Base-by-base conservation (phyloP, 2,888 invertebrate species). In the Agrypnus murinus region DNA sequence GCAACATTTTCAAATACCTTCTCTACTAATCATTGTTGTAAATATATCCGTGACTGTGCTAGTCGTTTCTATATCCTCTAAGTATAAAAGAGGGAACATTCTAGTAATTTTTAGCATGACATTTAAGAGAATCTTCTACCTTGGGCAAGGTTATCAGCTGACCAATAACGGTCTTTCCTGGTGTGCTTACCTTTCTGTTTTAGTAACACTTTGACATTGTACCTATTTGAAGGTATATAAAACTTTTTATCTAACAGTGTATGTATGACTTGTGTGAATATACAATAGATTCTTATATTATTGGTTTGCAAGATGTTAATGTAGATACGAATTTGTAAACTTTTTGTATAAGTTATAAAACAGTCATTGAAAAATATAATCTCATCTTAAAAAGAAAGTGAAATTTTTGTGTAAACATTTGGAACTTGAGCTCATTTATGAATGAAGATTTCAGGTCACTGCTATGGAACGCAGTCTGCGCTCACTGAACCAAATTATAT, bases 61-160 rank as follows among this genome's bases (percentile, higher is more conserved):
- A 15, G 45, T 45, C 45, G 38, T 38, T 63, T 63, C 48, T 10
- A 45, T 62, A 45, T 62, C 46, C 32, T 31, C n/a, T 32, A 62
- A 17, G 46, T 50, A 43, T 38, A 19, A 36, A 36, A 14, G 32
- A 25, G 5, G 25, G 50, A 38, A 48, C 64, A 53, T 53, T 53
- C 64, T 38, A 12, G 50, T 25, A 53, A 64, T 48, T 64, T n/a
- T 65, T 65, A 62, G 46, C 70, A 36, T 70, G 65, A 46, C 65
- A 70, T 65, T 70, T 65, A 25, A 25, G 55, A 62, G 62, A 55
- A 60, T 70, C 70, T 70, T 65, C 55, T 53, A 62, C 70, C 70
- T 64, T 53, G 65, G 70, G 65, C 70, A 70, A 70, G 70, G 70
- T 65, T 59, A 69, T n/a, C 43, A 25, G 38, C 60, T 65, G 58